Evolutionary conservation across 2,888 invertebrate species (phyloP), one percentile per base, ranked within the genome.

Genomic region (Ectemnius cavifrons): DNA sequence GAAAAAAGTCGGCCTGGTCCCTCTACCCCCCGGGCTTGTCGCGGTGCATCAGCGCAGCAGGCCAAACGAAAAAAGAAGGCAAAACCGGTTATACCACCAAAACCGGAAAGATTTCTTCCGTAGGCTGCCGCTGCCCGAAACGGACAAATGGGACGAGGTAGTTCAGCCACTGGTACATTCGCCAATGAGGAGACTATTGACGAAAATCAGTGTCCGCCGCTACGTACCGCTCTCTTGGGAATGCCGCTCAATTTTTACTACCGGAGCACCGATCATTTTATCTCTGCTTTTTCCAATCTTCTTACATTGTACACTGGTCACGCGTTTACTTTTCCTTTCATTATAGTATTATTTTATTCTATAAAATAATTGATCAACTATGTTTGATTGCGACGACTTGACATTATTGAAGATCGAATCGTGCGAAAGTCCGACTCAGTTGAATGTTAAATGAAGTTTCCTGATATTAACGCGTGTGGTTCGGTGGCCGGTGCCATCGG

Each of bases 31-130:
- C 63, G 67, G 67, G 63, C 67, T 72, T 73, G 75, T 75, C 73
- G 73, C 76, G 37, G 69, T 77, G 73, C 73, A 79, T 74, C 71
- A 72, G 62, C 71, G 69, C 46, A 59, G 73, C 67, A 65, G 77
- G 67, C 60, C 79, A 80, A 77, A 76, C 65, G 67, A 80, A 83
- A 81, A 81, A 77, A 80, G 65, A 80, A 80, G 75, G 78, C 63
- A 76, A 79, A 84, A 89, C 89, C 89, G 89, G 89, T 89, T 88
- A 76, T 80, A 82, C 85, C 86, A 81, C 86, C 87, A 81, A 89
- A 89, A 89, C 87, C 87, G 87, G 88, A 89, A 85, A 85, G 88
- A 88, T 88, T 88, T 88, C 89, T 89, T 89, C 88, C 87, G 86
- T 82, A 81, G 83, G 81, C 77, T 78, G 87, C 84, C 84, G 82